Percentiles rank a stretch among this genome's conserved stretches.
phyloP scores from a whole-genome alignment of 2,888 invertebrate genomes.

The Chalcosyrphus nemorum region DNA sequence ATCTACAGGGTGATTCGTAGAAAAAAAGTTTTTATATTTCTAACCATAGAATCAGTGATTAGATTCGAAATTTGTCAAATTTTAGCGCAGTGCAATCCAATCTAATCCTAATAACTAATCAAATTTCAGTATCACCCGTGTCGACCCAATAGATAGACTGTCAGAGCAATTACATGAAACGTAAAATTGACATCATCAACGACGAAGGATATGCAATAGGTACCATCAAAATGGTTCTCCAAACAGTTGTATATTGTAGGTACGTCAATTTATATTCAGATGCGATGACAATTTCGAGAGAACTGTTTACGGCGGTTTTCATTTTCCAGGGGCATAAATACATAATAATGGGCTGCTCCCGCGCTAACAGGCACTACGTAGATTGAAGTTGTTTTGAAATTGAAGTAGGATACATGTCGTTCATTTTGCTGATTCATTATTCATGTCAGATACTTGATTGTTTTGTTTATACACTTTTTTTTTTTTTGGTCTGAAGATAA shows the following conservation, averaged over 20 bases:
- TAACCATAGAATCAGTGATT: not conserved
- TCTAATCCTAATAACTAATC: not conserved
- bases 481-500: conserved; percentile 9
- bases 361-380: not conserved
- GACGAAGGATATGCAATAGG: not conserved
- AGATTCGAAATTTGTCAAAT: no score
- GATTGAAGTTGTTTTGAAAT: conserved; percentile 10
- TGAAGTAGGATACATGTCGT: not conserved
- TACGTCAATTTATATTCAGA: conserved; percentile 32
- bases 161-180: not conserved
- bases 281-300: not conserved
- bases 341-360: conserved; percentile 16
- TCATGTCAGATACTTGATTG: conserved; percentile 42
- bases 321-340: conserved; percentile 34
- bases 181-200: not conserved
- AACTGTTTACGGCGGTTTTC: conserved; percentile 1
- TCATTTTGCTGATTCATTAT: conserved; percentile 16
- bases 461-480: conserved; percentile 27
- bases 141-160: not conserved
- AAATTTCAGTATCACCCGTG: no score
- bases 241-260: no score
- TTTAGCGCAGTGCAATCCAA: not conserved
- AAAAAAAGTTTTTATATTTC: not conserved
- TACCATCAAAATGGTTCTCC: not conserved
- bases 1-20: not conserved